These are phyloP conservation scores for Esperia sulphurella DNA, from an alignment of 2,888 invertebrate genomes.

Conservation along the genomic window DNA sequence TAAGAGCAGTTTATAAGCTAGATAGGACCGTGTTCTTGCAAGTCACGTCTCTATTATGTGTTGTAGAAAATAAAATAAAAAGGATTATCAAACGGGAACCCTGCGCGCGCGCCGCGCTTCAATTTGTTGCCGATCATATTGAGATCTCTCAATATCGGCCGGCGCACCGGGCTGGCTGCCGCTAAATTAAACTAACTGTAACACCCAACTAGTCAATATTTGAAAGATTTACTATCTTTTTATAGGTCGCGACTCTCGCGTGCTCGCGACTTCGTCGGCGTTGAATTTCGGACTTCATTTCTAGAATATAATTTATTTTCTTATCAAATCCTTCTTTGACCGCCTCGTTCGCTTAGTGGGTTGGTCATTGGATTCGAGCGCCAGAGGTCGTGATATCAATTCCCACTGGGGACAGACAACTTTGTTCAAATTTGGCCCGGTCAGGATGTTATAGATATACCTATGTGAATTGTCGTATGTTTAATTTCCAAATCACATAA, in stretches of 20 bases:
- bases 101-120: slow-evolving; percentile 27
- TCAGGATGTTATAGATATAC: too few relatives aligned
- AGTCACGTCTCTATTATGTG: slow-evolving; percentile 9
- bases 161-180: slow-evolving; percentile 20
- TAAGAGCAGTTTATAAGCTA: not conserved
- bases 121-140: slow-evolving; percentile 56
- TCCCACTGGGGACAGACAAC: too few relatives aligned
- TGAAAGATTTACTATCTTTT: slow-evolving; percentile 8
- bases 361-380: too few relatives aligned
- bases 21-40: not conserved
- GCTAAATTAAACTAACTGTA: slow-evolving; percentile 65
- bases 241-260: not conserved
- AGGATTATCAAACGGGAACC: slow-evolving; percentile 16
- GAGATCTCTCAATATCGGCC: slow-evolving; percentile 49
- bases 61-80: slow-evolving; percentile 18
- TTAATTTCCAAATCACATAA: too few relatives aligned
- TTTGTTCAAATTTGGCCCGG: too few relatives aligned
- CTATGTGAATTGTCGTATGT: too few relatives aligned
- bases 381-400: too few relatives aligned
- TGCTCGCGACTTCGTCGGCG: too few relatives aligned
- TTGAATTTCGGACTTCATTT: too few relatives aligned
- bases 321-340: too few relatives aligned
- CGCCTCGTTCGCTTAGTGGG: too few relatives aligned
- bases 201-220: slow-evolving; percentile 6
- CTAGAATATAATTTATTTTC: too few relatives aligned